Percentiles rank a stretch among this genome's conserved stretches.
Conservation (phyloP, 2,113 vertebrate species). For the Maccullochella peelii region DNA sequence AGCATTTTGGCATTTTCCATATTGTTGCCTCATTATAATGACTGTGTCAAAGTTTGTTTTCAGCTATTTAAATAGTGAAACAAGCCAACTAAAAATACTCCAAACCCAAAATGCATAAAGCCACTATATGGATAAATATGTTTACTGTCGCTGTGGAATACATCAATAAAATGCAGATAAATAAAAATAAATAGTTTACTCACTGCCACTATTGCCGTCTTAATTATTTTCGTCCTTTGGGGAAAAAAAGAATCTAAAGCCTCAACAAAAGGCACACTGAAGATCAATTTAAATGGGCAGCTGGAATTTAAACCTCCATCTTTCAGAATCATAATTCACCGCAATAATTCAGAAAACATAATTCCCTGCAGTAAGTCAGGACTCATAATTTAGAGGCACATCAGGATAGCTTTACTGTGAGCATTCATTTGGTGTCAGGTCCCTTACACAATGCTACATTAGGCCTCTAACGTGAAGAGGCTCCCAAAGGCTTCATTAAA, state of each 20-base stretch:
- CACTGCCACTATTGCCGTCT: neutral
- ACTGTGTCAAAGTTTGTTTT: neutral
- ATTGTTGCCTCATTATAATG: neutral
- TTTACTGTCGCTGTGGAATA: neutral
- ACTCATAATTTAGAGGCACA: constrained; percentile 53
- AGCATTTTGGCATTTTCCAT: neutral
- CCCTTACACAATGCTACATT: constrained; percentile 76
- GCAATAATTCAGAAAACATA: constrained; percentile 18
- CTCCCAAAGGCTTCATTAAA: constrained; percentile 79
- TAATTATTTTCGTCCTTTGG: neutral
- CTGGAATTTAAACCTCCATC: neutral
- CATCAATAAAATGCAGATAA: neutral
- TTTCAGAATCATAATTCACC: constrained; percentile 14
- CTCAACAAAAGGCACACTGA: constrained; percentile 1
- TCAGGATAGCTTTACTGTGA: constrained; percentile 36
- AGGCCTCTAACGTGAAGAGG: constrained; percentile 77
- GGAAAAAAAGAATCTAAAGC: neutral
- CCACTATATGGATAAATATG: neutral
- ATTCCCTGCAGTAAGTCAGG: constrained; percentile 34
- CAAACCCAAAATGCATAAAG: neutral
- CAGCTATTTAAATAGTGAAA: neutral
- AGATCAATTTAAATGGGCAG: neutral
- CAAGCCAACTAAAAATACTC: neutral
- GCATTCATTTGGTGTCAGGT: constrained; percentile 45
- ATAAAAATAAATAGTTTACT: neutral